Conservation (phyloP, 2,888 invertebrate genomes). For the Hipparchia semele region DNA sequence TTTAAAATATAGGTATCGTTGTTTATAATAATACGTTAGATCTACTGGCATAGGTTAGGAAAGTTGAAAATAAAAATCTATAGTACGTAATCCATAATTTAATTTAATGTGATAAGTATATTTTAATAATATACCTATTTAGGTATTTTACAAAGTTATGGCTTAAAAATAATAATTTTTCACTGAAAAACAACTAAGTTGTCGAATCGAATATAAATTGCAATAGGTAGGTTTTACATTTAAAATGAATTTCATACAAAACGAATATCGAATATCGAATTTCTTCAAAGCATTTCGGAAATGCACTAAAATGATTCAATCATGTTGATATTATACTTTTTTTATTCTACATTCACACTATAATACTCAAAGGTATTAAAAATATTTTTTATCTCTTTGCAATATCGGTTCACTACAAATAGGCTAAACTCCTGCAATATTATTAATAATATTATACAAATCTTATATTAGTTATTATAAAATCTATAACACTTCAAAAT, state of each 20-base stretch:
- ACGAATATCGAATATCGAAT: constrained; percentile 44
- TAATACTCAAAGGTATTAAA: constrained; percentile 79
- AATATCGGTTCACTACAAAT: constrained; percentile 57
- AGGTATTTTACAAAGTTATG: constrained; percentile 70
- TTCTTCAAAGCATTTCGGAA: constrained; percentile 49
- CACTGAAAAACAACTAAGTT: constrained; percentile 70
- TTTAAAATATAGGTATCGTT: too few relatives aligned
- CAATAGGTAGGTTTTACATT: constrained; percentile 34
- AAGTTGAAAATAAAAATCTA: constrained; percentile 50
- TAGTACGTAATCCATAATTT: constrained; percentile 73
- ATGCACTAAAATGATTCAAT: constrained; percentile 42
- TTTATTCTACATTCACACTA: constrained; percentile 41
- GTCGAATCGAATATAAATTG: constrained; percentile 52
- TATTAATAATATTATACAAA: constrained; percentile 66
- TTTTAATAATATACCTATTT: constrained; percentile 60
- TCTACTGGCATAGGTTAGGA: neutral
- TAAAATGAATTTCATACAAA: constrained; percentile 42
- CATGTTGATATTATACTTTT: constrained; percentile 24
- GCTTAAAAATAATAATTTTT: constrained; percentile 64
- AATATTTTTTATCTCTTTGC: constrained; percentile 62
- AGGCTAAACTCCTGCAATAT: constrained; percentile 60
- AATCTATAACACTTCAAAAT: constrained; percentile 74
- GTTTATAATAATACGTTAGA: neutral
- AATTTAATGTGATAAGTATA: constrained; percentile 78
- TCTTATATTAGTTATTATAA: constrained; percentile 68